Conservation (phyloP, 2,113 vertebrate genomes). For the Hippocampus zosterae region DNA sequence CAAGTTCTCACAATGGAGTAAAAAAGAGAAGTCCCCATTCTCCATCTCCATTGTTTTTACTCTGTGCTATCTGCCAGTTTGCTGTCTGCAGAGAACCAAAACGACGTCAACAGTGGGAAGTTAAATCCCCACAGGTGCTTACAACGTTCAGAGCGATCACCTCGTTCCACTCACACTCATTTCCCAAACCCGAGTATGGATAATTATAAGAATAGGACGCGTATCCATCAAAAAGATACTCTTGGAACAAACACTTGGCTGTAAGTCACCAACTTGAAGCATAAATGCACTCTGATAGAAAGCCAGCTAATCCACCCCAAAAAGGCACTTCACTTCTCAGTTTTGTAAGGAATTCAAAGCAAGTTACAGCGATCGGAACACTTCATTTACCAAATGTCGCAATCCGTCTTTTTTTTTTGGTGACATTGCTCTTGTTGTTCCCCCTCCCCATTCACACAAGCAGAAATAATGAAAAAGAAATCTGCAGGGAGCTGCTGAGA, state of each 20-base stretch:
- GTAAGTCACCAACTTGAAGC: too few relatives aligned
- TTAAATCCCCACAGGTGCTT: not conserved
- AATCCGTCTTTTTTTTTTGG: slow-evolving; percentile 18
- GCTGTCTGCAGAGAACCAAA: not conserved
- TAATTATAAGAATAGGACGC: not conserved
- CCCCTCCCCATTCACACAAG: slow-evolving; percentile 19
- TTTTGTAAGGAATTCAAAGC: slow-evolving; percentile 23
- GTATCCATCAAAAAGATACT: not conserved
- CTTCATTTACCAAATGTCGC: slow-evolving; percentile 19
- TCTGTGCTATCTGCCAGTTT: not conserved
- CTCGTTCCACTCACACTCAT: not conserved
- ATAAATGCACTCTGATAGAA: too few relatives aligned
- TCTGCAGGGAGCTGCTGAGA: slow-evolving; percentile 15
- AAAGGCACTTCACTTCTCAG: too few relatives aligned
- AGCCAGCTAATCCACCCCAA: too few relatives aligned
- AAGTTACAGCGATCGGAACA: slow-evolving; percentile 1
- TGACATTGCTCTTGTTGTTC: slow-evolving; percentile 21
- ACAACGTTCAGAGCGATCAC: not conserved
- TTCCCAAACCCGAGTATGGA: not conserved
- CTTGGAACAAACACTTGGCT: too few relatives aligned
- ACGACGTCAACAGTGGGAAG: not conserved
- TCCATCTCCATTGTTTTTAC: not conserved
- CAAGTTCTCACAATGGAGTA: not conserved
- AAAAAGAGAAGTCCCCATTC: not conserved
- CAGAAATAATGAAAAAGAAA: slow-evolving; percentile 27